Evolutionary conservation across 2,797 vertebrate genomes (phyloP), one percentile per base, ranked within the genome.

Genomic region (Lithobates pipiens): DNA sequence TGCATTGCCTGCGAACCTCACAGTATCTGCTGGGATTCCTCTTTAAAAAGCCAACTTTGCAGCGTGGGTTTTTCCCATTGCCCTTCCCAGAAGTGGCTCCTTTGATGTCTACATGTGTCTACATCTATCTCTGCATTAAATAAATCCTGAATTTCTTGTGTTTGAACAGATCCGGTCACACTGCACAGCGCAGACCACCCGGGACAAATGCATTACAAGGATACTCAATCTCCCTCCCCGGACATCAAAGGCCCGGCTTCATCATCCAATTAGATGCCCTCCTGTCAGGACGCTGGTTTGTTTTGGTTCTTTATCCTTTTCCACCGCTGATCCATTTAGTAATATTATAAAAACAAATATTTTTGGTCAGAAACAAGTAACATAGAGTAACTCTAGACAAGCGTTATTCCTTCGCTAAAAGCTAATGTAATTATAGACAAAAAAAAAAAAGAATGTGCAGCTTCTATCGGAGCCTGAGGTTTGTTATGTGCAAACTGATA

Each of bases 151-250:
- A 67, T 89, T 88, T 73, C 76, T 91, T 69, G 71, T 73, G 69
- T 89, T 87, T 89, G 88, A 88, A 88, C 90, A 90, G 86, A 76
- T 84, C 77, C 70, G 82, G 89, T 88, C 89, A 90, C 36, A 21
- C 72, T 0, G 23, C 25, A 1, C 63, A 67, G 79, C 3, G 0
- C 83, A 87, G 90, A 89, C 88, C 89, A 88, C 88, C 90, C 46
- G 65, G 86, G 84, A 78, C 81, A 9, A 54, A 36, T 36, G 77
- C 88, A 90, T 91, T 89, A 89, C 50, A 76, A n/a, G 86, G 91
- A 89, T 85, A 88, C 85, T 88, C 88, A 89, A 88, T 91, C 88
- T 84, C 87, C 73, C 86, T 77, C 57, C 42, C 69, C 54, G 50
- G 8, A 86, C 74, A 82, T 89, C 88, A 89, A 91, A 92, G 91